These are phyloP conservation scores for Takifugu bimaculatus DNA, from an alignment of 2,113 vertebrate genomes.

Conservation along the genomic window DNA sequence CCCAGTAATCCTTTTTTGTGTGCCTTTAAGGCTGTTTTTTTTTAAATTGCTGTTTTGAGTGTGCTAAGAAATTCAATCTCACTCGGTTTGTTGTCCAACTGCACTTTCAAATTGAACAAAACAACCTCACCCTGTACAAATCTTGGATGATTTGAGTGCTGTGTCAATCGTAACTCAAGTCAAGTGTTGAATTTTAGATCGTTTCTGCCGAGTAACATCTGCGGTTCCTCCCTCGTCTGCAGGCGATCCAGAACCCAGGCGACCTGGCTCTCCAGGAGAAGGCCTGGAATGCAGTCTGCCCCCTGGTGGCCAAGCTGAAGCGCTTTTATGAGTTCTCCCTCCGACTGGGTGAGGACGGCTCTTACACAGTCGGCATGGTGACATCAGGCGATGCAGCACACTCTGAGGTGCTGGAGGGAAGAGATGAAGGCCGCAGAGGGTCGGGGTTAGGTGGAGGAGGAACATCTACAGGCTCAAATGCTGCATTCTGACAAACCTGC, in stretches of 20 bases:
- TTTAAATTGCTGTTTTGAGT: too few relatives aligned
- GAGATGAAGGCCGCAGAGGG: background rate
- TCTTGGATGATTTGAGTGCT: too few relatives aligned
- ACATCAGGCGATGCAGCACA: slow-evolving; percentile 5
- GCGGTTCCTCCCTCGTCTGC: slow-evolving; percentile 18
- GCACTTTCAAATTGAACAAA: too few relatives aligned
- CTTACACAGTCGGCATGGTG: background rate
- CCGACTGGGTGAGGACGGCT: slow-evolving; percentile 79
- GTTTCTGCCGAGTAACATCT: slow-evolving; percentile 31
- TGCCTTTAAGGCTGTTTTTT: too few relatives aligned
- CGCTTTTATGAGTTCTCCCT: slow-evolving; percentile 92
- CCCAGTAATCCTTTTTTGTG: too few relatives aligned
- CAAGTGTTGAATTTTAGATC: background rate
- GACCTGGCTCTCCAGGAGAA: slow-evolving; percentile 88
- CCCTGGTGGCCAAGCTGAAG: slow-evolving; percentile 90
- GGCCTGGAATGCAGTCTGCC: slow-evolving; percentile 90
- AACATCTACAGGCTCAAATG: too few relatives aligned
- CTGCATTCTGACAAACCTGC: background rate
- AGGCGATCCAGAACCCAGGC: slow-evolving; percentile 90
- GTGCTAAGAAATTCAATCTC: too few relatives aligned
- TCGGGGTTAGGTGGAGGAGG: background rate
- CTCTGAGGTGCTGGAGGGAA: slow-evolving; percentile 3
- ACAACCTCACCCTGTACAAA: too few relatives aligned
- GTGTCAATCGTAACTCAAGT: too few relatives aligned
- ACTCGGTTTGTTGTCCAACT: too few relatives aligned